Conservation (phyloP, 2,888 invertebrate species). For the Tipula confusa region DNA sequence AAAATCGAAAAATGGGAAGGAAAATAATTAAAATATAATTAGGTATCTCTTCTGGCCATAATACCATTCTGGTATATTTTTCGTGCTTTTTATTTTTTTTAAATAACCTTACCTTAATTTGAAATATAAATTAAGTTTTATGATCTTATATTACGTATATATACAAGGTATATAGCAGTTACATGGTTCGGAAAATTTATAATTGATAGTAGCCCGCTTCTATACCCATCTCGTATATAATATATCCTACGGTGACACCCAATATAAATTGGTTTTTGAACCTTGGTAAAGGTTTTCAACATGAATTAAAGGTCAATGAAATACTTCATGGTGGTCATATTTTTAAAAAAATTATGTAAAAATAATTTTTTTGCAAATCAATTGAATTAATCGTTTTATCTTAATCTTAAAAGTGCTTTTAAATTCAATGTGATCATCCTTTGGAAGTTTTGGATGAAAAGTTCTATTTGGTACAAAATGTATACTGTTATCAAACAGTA, state of each 20-base stretch:
- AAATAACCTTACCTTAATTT: neutral
- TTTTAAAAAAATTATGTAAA: too few relatives aligned
- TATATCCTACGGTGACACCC: neutral
- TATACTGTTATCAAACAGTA: too few relatives aligned
- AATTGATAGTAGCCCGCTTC: neutral
- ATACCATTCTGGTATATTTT: neutral
- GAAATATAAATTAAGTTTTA: neutral
- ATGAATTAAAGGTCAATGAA: neutral
- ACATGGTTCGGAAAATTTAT: neutral
- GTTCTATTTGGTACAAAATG: too few relatives aligned
- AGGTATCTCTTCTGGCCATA: neutral
- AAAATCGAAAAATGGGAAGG: neutral
- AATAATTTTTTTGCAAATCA: too few relatives aligned
- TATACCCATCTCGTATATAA: too few relatives aligned
- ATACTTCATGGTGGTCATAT: too few relatives aligned
- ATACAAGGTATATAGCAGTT: neutral
- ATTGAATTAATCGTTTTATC: too few relatives aligned
- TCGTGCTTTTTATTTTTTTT: neutral
- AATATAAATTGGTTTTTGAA: neutral
- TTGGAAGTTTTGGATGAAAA: too few relatives aligned
- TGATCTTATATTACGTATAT: neutral
- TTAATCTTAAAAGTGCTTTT: too few relatives aligned
- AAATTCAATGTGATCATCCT: too few relatives aligned
- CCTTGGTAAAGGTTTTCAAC: neutral
- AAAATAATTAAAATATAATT: constrained; percentile 20